Conservation (phyloP, 53 echinoderm and acorn worm genomes). For the Paelopatides confundens region DNA sequence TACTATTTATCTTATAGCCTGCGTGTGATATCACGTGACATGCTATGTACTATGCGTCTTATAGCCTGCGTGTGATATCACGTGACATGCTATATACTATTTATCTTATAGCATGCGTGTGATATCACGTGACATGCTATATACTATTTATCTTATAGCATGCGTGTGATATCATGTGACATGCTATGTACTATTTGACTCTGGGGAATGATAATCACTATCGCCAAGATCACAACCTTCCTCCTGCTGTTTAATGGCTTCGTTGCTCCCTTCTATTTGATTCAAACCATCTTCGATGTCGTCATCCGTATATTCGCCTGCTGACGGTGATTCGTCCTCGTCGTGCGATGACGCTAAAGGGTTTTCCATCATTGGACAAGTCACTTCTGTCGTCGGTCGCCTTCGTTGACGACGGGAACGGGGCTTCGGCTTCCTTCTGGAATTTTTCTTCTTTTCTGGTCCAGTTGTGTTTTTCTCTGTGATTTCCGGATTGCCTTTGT, state of each 20-base stretch:
- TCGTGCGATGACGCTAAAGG: neutral
- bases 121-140: neutral
- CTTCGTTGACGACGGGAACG: slow-evolving; percentile 19
- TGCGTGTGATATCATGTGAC: neutral
- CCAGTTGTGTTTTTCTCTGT: neutral
- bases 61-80: too few relatives aligned
- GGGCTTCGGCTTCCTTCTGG: slow-evolving; percentile 1
- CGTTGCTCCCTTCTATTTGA: neutral
- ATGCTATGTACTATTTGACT: neutral
- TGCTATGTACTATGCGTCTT: too few relatives aligned
- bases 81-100: too few relatives aligned
- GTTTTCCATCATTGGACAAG: neutral
- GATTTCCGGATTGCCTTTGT: neutral
- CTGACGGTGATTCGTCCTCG: neutral
- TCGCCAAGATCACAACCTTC: neutral
- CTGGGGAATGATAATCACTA: slow-evolving; percentile 30
- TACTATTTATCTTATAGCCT: too few relatives aligned
- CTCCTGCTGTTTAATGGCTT: neutral
- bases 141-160: neutral
- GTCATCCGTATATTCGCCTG: slow-evolving; percentile 33
- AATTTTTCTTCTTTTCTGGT: slow-evolving; percentile 9
- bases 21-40: too few relatives aligned
- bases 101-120: neutral
- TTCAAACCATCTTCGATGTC: slow-evolving; percentile 39
- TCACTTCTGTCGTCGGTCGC: slow-evolving; percentile 17